These are phyloP conservation scores for Tinamus guttatus DNA, from an alignment of 2,113 vertebrate species.

Conservation along the genomic window DNA sequence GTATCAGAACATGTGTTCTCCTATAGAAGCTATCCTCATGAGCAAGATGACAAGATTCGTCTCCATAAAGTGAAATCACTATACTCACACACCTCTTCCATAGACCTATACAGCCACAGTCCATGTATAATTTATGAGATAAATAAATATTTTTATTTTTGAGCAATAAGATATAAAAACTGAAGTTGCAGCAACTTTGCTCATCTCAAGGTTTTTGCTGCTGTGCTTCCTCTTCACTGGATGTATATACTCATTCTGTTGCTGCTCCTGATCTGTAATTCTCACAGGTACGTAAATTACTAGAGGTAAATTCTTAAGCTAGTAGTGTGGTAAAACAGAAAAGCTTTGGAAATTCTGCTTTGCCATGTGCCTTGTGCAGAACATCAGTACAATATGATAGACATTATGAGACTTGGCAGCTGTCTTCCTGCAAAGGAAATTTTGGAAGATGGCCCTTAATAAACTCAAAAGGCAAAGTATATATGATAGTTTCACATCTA, in stretches of 20 bases:
- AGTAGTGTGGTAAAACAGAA: neutral
- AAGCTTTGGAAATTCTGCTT: neutral
- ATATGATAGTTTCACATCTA: neutral
- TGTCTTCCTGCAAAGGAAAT: neutral
- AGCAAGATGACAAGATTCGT: neutral
- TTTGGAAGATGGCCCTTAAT: neutral
- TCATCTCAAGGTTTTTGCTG: neutral
- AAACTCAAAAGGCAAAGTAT: neutral
- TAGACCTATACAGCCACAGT: rapidly evolving
- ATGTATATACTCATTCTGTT: neutral
- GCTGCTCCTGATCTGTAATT: neutral
- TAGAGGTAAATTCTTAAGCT: neutral
- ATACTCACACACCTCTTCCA: neutral
- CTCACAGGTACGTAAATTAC: neutral
- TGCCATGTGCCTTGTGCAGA: neutral
- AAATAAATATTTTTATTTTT: neutral
- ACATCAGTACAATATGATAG: neutral
- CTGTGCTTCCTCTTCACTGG: neutral
- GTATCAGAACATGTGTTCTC: neutral
- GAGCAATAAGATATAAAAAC: neutral
- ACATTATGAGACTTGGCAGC: neutral
- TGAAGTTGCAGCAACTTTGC: neutral
- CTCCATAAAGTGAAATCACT: neutral
- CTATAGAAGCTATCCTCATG: neutral
- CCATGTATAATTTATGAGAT: neutral